Base-by-base conservation (phyloP, 2,113 vertebrate genomes). In the Pithys albifrons region DNA sequence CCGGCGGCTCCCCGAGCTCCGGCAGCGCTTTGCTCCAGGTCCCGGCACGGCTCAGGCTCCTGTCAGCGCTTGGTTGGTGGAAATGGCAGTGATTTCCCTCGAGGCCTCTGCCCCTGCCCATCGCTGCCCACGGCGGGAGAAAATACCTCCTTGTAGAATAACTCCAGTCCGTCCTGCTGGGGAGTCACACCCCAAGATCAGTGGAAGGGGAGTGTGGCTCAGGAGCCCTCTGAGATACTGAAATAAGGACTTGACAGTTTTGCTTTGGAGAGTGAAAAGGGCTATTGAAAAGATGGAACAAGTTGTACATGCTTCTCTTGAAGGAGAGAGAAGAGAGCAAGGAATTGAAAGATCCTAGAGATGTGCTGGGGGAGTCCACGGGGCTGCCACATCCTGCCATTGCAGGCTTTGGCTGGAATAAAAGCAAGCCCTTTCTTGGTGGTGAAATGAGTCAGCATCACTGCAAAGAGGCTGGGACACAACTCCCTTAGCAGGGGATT, bases 1-100 rank as follows among this genome's bases (percentile, higher is more conserved):
- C 88, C 27, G 92, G 94, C 94, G 23, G 87, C 48, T 83, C 78
- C 78, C 39, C 27, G 61, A n/a, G 78, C 9, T 48, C 65, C 85
- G 10, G 78, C 43, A 7, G 33, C 25, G 31, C 19, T 89, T 78
- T 39, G 39, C 41, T 59, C 25, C 46, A 1, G 19, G 75, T 15
- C n/a, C 67, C 24, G 29, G n/a, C 71, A 20, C 64, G 3, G 54
- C 76, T 1, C 35, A 7, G 51, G 19, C 59, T 67, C 17, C 1
- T 14, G n/a, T 14, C 73, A 27, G 72, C 8, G 3, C 43, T 43
- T 43, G 28, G 6, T 55, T 9, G 35, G 15, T 62, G 52, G 55
- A 31, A 39, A 54, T 41, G 45, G 14, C 28, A 3, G 24, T 20
- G n/a, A 12, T 28, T 13, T 57, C 51, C 20, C 31, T 12, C 28